Evolutionary conservation across 2,797 vertebrate species (phyloP).

Genomic region (Cercopithecus mitis): DNA sequence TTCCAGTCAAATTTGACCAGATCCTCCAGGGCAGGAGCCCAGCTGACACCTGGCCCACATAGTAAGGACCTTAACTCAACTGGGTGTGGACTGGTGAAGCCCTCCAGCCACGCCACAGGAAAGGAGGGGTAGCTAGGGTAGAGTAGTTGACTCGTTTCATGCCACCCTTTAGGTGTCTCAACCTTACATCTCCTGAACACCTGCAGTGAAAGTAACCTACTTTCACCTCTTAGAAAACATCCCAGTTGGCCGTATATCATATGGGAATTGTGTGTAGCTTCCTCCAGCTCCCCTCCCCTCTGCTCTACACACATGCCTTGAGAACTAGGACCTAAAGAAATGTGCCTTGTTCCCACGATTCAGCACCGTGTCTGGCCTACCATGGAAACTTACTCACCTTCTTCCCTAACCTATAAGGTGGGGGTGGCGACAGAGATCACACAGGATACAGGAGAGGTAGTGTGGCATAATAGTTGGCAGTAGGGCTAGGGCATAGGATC

Average conservation of each 20-base stretch:
- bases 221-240: neutral
- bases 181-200: neutral
- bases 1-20: neutral
- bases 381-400: neutral
- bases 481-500: no score
- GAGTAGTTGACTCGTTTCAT: neutral
- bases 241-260: no score
- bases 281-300: neutral
- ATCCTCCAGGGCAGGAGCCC: no score
- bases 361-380: neutral
- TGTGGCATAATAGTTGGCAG: rapidly evolving
- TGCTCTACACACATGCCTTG: neutral
- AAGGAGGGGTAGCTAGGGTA: neutral
- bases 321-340: neutral
- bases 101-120: neutral
- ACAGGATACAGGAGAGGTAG: neutral
- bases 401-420: neutral
- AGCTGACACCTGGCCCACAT: no score
- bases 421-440: neutral
- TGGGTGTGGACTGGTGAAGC: no score
- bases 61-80: neutral
- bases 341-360: neutral
- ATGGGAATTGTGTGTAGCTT: neutral
- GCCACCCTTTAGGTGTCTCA: neutral
- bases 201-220: neutral